Conservation (phyloP, 2,888 invertebrate genomes). For the Tetheella fluctuosa region DNA sequence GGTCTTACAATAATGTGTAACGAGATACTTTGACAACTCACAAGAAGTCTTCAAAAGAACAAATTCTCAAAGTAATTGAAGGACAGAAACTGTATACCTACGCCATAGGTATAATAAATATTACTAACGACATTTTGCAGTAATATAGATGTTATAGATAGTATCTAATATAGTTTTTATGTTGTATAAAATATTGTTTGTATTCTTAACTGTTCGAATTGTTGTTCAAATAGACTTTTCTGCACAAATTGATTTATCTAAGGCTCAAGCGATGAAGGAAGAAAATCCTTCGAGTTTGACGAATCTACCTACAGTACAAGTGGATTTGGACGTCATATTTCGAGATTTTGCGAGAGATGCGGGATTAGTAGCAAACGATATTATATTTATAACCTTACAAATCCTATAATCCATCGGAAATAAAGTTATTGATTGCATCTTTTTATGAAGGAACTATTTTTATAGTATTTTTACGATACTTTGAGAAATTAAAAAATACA, state of each 20-base stretch:
- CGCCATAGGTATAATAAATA: not conserved
- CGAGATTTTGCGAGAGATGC: conserved; percentile 18
- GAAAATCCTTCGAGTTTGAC: conserved; percentile 14
- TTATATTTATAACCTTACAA: conserved; percentile 26
- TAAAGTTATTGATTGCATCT: conserved; percentile 25
- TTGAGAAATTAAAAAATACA: no score
- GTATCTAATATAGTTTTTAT: not conserved
- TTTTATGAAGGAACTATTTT: conserved; percentile 7
- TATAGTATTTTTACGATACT: not conserved
- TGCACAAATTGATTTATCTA: conserved; percentile 35
- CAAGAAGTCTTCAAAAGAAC: not conserved
- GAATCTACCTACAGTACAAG: conserved; percentile 25
- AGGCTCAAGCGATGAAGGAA: conserved; percentile 22
- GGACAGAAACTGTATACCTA: not conserved
- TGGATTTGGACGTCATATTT: conserved; percentile 34
- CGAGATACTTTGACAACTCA: not conserved
- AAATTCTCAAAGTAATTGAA: conserved; percentile 7
- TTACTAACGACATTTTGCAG: no score
- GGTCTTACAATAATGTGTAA: not conserved
- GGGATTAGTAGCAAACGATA: conserved; percentile 26
- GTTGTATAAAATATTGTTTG: not conserved
- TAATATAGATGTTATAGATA: no score
- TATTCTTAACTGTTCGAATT: conserved; percentile 18
- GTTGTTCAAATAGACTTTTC: conserved; percentile 22
- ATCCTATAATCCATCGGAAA: conserved; percentile 22